Base-by-base conservation (phyloP, 2,888 invertebrate genomes). In the Eristalinus sepulchralis region DNA sequence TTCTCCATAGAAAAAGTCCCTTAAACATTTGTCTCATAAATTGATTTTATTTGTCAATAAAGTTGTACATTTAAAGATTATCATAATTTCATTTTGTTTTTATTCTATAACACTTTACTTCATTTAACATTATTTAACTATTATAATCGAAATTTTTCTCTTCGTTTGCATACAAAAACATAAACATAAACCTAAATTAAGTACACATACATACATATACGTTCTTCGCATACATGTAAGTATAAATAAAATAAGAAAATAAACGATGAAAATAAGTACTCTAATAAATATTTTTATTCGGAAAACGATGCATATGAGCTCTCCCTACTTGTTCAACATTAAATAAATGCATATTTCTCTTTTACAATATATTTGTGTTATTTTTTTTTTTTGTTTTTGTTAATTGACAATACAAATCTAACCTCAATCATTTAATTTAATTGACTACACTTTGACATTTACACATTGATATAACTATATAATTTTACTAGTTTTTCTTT, bases 401-500 rank as follows among this genome's bases (percentile, higher is more conserved):
- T 83, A 86, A 86, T 86, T 86, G 86, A 86, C 83, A 83, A 83
- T 86, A 82, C 78, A 86, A 86, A 82, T 86, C 78, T 78, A 82
- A 82, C 78, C 66, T 73, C 39, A 78, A 81, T 81, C 8, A 39
- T 63, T 67, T 76, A 11, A 67, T 66, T 75, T 86, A 86, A 86
- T 86, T 86, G 86, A 86, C 86, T 83, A 86, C 83, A 83, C 78
- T 79, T 78, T 85, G 77, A 86, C 82, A 82, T 82, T 86, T 81
- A 81, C 81, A 85, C 85, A 85, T 77, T 73, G 73, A 83, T 79
- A 88, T 66, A 13, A 53, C 59, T 55, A 67, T 80, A 47, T 47
- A 47, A 17, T 57, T 64, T 76, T 73, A n/a, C 59, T 31, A 68
- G 17, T 33, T 33, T 70, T 79, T 20, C 22, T 31, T 33, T 55